Conservation (phyloP, 2,888 invertebrate genomes). For the Dolichopus griseipennis region DNA sequence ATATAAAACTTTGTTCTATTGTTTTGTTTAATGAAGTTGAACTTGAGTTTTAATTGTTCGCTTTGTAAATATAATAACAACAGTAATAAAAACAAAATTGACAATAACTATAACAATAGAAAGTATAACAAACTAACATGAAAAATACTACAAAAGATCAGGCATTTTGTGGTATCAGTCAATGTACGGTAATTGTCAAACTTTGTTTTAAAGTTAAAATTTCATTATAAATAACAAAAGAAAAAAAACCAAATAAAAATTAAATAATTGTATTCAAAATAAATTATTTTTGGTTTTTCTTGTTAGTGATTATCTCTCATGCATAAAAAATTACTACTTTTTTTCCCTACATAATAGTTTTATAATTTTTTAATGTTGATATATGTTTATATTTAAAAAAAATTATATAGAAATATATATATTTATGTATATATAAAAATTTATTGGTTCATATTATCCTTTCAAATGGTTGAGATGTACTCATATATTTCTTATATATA, state of each 20-base stretch:
- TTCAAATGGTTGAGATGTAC: no score
- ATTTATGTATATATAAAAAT: no score
- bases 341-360: not conserved
- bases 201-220: not conserved
- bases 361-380: no score
- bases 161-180: slow-evolving; percentile 1
- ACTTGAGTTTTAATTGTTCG: not conserved
- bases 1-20: not conserved
- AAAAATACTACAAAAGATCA: not conserved
- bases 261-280: not conserved
- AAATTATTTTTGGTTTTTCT: not conserved
- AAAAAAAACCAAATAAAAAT: not conserved
- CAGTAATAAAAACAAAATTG: no score
- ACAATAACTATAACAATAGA: no score
- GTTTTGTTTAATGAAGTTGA: not conserved
- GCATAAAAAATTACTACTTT: not conserved
- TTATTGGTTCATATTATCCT: no score
- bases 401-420: no score
- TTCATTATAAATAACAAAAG: not conserved
- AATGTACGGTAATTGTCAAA: not conserved
- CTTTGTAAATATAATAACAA: no score
- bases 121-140: no score
- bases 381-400: no score
- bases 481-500: no score
- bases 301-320: not conserved